These are phyloP conservation scores for Chrysolina americana DNA, from an alignment of 2,888 invertebrate genomes.

Conservation along the genomic window DNA sequence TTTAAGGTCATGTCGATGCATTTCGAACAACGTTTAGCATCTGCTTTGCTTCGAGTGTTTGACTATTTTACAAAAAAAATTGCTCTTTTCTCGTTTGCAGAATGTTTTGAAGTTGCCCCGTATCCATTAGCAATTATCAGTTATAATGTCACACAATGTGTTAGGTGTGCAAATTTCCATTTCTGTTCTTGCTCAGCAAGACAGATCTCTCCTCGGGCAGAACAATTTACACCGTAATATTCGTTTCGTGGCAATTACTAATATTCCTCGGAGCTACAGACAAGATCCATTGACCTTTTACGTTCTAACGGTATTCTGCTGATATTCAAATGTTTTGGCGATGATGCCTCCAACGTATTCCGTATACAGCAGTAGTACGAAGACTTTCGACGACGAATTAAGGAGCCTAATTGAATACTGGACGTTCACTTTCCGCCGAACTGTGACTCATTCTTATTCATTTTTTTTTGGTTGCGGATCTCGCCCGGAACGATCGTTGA, in stretches of 20 bases:
- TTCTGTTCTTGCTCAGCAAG: background rate
- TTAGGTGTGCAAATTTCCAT: background rate
- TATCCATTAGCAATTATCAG: background rate
- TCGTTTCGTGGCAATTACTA: slow-evolving; percentile 21
- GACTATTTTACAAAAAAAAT: background rate
- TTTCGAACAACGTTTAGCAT: background rate
- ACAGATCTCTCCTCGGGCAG: slow-evolving; percentile 6
- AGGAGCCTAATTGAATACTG: background rate
- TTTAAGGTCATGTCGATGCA: background rate
- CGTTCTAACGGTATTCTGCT: slow-evolving; percentile 34
- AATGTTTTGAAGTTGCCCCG: background rate
- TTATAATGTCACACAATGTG: background rate
- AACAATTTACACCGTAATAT: slow-evolving; percentile 23
- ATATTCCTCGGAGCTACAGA: slow-evolving; percentile 30
- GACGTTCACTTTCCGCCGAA: slow-evolving; percentile 11
- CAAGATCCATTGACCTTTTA: slow-evolving; percentile 37
- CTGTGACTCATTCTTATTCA: background rate
- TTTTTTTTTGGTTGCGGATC: background rate
- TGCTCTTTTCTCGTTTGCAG: background rate
- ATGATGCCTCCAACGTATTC: background rate
- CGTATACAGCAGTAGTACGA: slow-evolving; percentile 2
- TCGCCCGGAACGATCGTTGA: background rate
- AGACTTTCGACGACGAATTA: background rate
- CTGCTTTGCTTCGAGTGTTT: background rate
- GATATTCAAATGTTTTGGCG: slow-evolving; percentile 33